Evolutionary conservation across 2,888 invertebrate species (phyloP).

Genomic region (Branchipolynoe longqiensis): DNA sequence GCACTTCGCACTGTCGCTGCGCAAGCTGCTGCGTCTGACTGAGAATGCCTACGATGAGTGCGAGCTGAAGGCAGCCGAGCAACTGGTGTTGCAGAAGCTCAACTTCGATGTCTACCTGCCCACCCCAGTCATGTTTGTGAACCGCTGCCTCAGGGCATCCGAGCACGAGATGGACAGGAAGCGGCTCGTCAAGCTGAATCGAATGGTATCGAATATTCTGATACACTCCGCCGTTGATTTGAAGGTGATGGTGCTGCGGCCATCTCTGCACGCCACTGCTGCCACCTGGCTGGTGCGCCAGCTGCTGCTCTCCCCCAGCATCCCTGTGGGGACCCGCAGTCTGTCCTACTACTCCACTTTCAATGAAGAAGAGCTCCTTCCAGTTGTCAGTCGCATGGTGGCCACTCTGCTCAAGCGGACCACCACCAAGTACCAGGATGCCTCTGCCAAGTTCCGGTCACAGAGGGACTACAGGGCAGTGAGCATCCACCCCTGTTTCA

Average conservation of each 20-base stretch:
- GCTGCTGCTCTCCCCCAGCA: slow-evolving; percentile 13
- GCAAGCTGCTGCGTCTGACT: slow-evolving; percentile 1
- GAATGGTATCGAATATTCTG: too few species aligned
- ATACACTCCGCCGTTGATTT: too few species aligned
- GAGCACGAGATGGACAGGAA: neutral
- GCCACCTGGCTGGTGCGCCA: slow-evolving; percentile 20
- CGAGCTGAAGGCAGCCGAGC: slow-evolving; percentile 24
- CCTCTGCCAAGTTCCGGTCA: too few species aligned
- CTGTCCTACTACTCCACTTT: neutral
- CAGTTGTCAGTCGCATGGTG: neutral
- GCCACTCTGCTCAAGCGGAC: neutral
- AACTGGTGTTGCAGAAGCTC: neutral
- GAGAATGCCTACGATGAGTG: slow-evolving; percentile 14
- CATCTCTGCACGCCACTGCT: slow-evolving; percentile 2
- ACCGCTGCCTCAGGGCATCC: neutral
- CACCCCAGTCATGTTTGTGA: neutral
- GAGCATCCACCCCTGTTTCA: too few species aligned
- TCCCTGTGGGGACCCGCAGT: neutral
- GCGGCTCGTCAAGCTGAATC: neutral
- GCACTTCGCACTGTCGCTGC: slow-evolving; percentile 72
- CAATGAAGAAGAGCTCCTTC: neutral
- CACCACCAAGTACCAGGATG: neutral
- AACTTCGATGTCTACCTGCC: slow-evolving; percentile 22
- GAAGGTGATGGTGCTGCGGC: neutral
- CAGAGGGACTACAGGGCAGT: too few species aligned